These are phyloP conservation scores for Chloroceryle inda DNA, from an alignment of 2,797 vertebrate species.

Conservation along the genomic window DNA sequence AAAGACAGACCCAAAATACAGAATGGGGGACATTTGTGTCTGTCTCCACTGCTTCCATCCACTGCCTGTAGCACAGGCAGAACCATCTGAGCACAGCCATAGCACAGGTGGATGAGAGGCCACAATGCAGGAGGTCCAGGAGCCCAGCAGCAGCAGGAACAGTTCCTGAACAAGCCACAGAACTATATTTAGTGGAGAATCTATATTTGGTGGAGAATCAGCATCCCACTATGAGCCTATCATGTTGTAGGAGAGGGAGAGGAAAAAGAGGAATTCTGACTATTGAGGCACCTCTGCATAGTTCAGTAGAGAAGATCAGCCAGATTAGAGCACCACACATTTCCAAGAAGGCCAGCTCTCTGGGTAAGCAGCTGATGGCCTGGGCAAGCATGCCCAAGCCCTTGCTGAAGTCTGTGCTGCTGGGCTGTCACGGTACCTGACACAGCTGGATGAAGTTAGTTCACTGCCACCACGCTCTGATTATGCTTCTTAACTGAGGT, in stretches of 20 bases:
- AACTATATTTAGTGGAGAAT: neutral
- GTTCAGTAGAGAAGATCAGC: neutral
- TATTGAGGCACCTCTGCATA: neutral
- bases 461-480: neutral
- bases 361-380: neutral
- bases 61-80: neutral
- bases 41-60: neutral
- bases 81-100: neutral
- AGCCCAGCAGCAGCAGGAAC: neutral
- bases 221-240: neutral
- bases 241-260: neutral
- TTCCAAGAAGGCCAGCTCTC: neutral
- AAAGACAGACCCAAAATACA: neutral
- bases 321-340: fast-evolving
- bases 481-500: neutral
- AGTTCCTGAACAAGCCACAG: neutral
- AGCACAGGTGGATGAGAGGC: neutral
- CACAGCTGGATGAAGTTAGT: fast-evolving
- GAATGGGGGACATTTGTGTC: neutral
- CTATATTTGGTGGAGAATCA: neutral
- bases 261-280: neutral
- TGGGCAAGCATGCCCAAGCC: fast-evolving
- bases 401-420: neutral
- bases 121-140: neutral
- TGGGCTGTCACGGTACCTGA: fast-evolving